phyloP scores from a whole-genome alignment of 37 sponge, comb jelly and placozoan genomes.

The Eunapius fragilis region DNA sequence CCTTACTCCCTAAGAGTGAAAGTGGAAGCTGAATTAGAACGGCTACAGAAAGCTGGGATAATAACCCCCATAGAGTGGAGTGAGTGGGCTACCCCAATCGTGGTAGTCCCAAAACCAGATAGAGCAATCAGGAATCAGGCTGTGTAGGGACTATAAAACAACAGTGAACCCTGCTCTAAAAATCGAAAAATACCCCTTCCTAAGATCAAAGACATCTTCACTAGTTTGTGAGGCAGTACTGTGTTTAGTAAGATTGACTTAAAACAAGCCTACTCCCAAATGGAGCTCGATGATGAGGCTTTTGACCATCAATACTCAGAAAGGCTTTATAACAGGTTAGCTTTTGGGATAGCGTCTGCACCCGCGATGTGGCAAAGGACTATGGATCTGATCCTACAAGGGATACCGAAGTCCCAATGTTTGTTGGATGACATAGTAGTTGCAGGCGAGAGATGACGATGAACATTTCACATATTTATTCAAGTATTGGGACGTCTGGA shows the following conservation, averaged over 20 bases:
- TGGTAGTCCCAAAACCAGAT: constrained; percentile 30
- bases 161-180: constrained; percentile 33
- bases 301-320: constrained; percentile 3
- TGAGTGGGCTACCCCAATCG: constrained; percentile 49
- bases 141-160: constrained; percentile 40
- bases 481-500: background rate
- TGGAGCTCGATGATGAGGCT: background rate
- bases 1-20: background rate
- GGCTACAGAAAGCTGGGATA: constrained; percentile 7
- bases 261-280: constrained; percentile 5
- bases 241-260: constrained; percentile 37
- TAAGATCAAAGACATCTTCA: constrained; percentile 26
- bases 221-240: constrained; percentile 11
- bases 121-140: constrained; percentile 4
- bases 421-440: constrained; percentile 41
- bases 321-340: constrained; percentile 20
- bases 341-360: constrained; percentile 26
- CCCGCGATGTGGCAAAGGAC: constrained; percentile 16
- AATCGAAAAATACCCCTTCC: constrained; percentile 35
- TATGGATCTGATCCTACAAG: background rate
- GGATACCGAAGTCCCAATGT: background rate
- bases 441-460: constrained; percentile 16
- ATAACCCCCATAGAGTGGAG: constrained; percentile 8
- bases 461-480: constrained; percentile 12
- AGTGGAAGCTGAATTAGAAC: constrained; percentile 9